Evolutionary conservation across 2,797 vertebrate genomes (phyloP).

Genomic region (Takifugu rubripes): DNA sequence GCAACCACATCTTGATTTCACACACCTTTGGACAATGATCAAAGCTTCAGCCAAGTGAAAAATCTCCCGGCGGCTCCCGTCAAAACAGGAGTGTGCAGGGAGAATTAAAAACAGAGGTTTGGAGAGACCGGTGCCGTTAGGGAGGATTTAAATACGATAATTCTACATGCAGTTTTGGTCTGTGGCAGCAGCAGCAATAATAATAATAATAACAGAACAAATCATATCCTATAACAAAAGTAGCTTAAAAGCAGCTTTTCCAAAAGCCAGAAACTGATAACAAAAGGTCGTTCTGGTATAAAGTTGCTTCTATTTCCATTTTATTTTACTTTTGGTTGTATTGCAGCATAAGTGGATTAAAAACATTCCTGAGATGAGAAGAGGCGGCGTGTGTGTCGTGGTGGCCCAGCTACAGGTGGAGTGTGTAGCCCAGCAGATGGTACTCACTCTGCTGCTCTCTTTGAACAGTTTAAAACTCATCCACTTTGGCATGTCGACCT

Average conservation of each 20-base stretch:
- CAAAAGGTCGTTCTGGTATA: too few relatives aligned
- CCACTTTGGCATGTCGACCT: constrained; percentile 81
- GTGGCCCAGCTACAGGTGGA: not conserved
- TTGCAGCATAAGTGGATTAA: too few relatives aligned
- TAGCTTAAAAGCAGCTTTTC: not conserved
- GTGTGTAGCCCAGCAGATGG: not conserved
- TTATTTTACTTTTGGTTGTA: too few relatives aligned
- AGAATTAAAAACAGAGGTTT: not conserved
- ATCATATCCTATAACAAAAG: too few relatives aligned
- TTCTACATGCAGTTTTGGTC: not conserved
- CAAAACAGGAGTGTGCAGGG: constrained; percentile 1
- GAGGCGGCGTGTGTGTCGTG: not conserved
- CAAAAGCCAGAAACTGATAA: not conserved
- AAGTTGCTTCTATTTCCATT: too few relatives aligned
- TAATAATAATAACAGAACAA: too few relatives aligned
- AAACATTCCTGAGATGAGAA: too few relatives aligned
- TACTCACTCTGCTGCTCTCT: constrained; percentile 79
- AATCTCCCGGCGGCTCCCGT: not conserved
- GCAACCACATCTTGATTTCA: not conserved
- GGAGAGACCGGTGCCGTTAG: not conserved
- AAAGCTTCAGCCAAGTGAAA: not conserved
- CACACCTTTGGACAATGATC: not conserved
- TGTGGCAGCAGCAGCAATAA: too few relatives aligned
- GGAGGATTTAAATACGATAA: not conserved
- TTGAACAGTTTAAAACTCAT: constrained; percentile 80